Conservation (phyloP, 2,797 vertebrate genomes). For the Enteromius paludinosus region DNA sequence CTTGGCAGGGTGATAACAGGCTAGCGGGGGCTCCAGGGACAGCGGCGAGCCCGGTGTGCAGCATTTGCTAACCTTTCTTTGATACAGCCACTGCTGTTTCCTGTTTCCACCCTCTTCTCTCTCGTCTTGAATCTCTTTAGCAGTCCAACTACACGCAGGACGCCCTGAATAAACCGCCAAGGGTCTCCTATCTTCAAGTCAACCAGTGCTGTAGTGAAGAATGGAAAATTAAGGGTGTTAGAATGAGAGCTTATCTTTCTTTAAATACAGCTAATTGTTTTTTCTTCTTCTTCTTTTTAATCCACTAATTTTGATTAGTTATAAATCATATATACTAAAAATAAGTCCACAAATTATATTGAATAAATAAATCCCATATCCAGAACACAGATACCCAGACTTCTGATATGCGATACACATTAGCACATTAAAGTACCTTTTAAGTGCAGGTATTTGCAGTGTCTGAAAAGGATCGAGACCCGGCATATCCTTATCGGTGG, state of each 20-base stretch:
- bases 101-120: slow-evolving; percentile 39
- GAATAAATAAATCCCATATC: not conserved
- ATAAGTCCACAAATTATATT: not conserved
- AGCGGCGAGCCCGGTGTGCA: slow-evolving; percentile 44
- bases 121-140: slow-evolving; percentile 19
- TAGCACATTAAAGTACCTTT: slow-evolving; percentile 57
- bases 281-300: not conserved
- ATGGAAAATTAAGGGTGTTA: slow-evolving; percentile 1
- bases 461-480: slow-evolving; percentile 77
- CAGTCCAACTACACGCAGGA: slow-evolving; percentile 36
- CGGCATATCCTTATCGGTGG: slow-evolving; percentile 83
- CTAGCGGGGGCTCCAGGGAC: slow-evolving; percentile 63
- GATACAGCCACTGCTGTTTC: slow-evolving; percentile 54
- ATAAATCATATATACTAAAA: not conserved
- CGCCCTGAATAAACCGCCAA: not conserved
- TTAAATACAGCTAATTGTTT: not conserved
- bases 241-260: not conserved
- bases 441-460: slow-evolving; percentile 78
- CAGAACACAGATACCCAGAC: slow-evolving; percentile 31
- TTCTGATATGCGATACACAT: slow-evolving; percentile 58
- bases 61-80: slow-evolving; percentile 62
- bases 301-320: not conserved
- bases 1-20: slow-evolving; percentile 69
- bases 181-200: slow-evolving; percentile 13
- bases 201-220: slow-evolving; percentile 7